Percentiles rank a stretch among this genome's conserved stretches.
Evolutionary conservation across 2,113 vertebrate genomes (phyloP).

Genomic region (Gobius niger): DNA sequence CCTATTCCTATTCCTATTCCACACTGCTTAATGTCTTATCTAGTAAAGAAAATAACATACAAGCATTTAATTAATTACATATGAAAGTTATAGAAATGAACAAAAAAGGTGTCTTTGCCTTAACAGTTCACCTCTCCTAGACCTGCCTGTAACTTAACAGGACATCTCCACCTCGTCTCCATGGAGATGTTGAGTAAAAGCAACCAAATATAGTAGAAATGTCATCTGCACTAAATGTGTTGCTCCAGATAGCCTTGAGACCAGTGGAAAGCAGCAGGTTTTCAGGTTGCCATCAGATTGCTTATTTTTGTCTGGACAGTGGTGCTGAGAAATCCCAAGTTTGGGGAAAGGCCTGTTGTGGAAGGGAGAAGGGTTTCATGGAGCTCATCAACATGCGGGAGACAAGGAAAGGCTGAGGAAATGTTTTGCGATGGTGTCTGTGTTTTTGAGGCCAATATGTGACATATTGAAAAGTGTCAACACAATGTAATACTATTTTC

Average conservation of each 20-base stretch:
- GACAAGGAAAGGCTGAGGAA: not conserved
- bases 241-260: slow-evolving; percentile 41
- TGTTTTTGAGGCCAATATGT: no score
- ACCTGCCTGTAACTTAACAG: no score
- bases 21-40: no score
- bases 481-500: no score
- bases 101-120: not conserved
- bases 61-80: no score
- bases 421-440: slow-evolving; percentile 6
- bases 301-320: slow-evolving; percentile 57
- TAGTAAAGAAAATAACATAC: no score
- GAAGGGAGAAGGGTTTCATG: slow-evolving; percentile 6
- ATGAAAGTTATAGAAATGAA: not conserved
- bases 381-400: not conserved
- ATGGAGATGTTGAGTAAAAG: no score
- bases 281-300: slow-evolving; percentile 51
- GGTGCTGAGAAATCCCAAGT: slow-evolving; percentile 38
- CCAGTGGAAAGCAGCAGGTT: slow-evolving; percentile 55
- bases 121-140: no score
- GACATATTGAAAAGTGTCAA: no score
- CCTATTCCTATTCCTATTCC: no score
- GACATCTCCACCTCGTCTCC: no score
- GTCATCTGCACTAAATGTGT: slow-evolving; percentile 39
- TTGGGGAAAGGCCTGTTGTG: slow-evolving; percentile 36
- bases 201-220: slow-evolving; percentile 16